Evolutionary conservation across 2,113 vertebrate species (phyloP).

Genomic region (Noturus placidus): DNA sequence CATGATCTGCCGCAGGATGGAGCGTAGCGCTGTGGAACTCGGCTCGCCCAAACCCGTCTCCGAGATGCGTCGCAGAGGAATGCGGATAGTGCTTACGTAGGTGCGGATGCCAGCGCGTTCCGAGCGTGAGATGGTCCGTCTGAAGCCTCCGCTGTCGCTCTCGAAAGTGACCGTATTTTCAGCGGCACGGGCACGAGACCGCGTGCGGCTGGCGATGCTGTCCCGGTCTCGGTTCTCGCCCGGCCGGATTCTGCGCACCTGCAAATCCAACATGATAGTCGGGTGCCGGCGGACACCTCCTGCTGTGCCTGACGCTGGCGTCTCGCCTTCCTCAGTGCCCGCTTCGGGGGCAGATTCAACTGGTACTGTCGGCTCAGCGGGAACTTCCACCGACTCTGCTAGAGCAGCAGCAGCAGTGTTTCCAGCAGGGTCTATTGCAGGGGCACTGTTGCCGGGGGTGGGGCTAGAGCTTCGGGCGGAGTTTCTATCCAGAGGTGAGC

Average conservation of each 20-base stretch:
- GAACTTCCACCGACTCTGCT: constrained; percentile 63
- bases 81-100: constrained; percentile 89
- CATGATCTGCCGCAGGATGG: constrained; percentile 92
- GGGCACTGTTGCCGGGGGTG: constrained; percentile 48
- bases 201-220: constrained; percentile 89
- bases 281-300: constrained; percentile 79
- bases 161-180: constrained; percentile 89
- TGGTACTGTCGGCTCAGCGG: constrained; percentile 62
- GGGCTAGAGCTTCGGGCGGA: constrained; percentile 49
- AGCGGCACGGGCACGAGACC: constrained; percentile 83
- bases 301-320: constrained; percentile 65
- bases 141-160: constrained; percentile 88
- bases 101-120: constrained; percentile 87
- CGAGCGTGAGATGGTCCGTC: constrained; percentile 84
- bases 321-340: constrained; percentile 75
- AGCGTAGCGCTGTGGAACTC: constrained; percentile 85
- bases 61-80: constrained; percentile 86
- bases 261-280: constrained; percentile 89
- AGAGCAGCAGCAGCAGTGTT: constrained; percentile 62
- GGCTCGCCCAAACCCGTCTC: constrained; percentile 86
- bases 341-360: constrained; percentile 70
- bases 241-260: constrained; percentile 87
- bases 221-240: constrained; percentile 88
- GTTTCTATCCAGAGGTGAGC: constrained; percentile 80
- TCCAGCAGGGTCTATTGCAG: constrained; percentile 46